Conservation (phyloP, 2,797 vertebrate species). For the Eurystomus glaucurus region DNA sequence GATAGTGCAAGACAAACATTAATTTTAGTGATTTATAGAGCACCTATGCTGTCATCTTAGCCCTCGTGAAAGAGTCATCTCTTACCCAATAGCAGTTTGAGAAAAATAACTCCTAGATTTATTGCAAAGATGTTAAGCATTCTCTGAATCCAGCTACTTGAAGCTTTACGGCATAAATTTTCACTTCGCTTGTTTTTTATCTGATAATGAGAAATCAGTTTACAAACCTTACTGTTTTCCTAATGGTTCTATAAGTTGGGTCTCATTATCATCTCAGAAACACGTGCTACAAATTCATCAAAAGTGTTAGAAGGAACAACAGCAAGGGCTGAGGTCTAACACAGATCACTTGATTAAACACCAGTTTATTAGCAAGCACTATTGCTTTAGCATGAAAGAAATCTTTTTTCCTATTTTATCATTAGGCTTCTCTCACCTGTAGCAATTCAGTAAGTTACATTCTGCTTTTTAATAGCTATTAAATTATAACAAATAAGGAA, state of each 20-base stretch:
- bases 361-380: background rate
- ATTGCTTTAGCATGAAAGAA: background rate
- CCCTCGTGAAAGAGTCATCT: background rate
- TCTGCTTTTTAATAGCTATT: background rate
- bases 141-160: background rate
- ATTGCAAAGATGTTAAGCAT: conserved; percentile 11
- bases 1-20: background rate
- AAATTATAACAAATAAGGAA: background rate
- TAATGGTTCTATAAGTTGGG: background rate
- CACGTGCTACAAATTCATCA: rapidly evolving
- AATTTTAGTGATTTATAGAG: conserved; percentile 41
- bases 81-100: background rate
- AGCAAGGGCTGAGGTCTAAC: background rate
- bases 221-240: background rate
- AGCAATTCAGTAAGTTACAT: background rate
- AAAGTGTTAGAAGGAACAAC: background rate
- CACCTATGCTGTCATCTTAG: background rate
- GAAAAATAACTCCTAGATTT: background rate
- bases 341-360: background rate
- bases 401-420: background rate
- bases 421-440: background rate
- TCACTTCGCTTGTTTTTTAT: background rate
- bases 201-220: background rate
- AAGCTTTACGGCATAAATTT: background rate
- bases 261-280: background rate